Base-by-base conservation (phyloP, 2,113 vertebrate species). In the Megaceryle maxima region DNA sequence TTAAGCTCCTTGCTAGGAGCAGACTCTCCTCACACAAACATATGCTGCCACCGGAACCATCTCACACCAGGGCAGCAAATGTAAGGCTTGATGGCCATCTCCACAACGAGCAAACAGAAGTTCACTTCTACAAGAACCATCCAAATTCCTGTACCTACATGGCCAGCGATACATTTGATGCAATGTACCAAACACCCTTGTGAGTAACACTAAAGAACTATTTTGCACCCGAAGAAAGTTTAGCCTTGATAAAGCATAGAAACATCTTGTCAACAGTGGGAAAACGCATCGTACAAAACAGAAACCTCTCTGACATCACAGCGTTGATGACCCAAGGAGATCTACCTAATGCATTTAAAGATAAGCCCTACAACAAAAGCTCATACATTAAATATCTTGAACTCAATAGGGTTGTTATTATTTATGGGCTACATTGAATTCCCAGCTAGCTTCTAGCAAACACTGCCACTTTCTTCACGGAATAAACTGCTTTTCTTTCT, bases 111-210 rank as follows among this genome's bases (percentile, higher is more conserved):
- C 18, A 39, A 59, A 73, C 22, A 22, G 9, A 60, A 63, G 7
- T 4, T 13, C 16, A 1, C 39, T 90, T 64, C 2, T 2, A 21
- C 21, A 82, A 35, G 37, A 78, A 9, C 12, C 28, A 81, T 9
- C 22, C 46, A 67, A 56, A 39, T 5, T 53, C 46, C 60, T 5
- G 1, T 9, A 51, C 5, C 51, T 37, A 46, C 66, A 50, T 0
- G 0, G 46, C 55, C 0, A 0, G 13, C 1, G 1, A 43, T 1
- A 33, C 5, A 22, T 29, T 19, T n/a, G 5, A 72, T n/a, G 63
- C 39, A 25, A 41, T 2, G 33, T 33, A 64, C 31, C 25, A 60
- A 83, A 66, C 0, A 1, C 4, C 22, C 20, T 56, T 16, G 11
- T 4, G 7, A n/a, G 48, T 56, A n/a, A 80, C 16, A 14, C 9